Base-by-base conservation (phyloP, 2,113 vertebrate species). In the Paralichthys olivaceus region DNA sequence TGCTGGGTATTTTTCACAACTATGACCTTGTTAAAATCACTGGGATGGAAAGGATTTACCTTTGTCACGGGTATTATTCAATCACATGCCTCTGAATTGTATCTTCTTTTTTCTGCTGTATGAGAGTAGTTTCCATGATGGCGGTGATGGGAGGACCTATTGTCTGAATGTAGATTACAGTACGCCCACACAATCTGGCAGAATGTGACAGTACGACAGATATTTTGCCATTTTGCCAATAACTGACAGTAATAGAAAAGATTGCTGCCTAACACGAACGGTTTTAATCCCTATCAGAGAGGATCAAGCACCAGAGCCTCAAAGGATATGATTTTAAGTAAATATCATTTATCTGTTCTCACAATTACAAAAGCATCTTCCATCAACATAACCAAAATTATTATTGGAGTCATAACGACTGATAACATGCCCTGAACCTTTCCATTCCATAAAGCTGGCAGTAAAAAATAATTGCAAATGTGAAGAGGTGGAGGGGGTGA, bases 121-220 rank as follows among this genome's bases (percentile, higher is more conserved):
- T 56, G 22, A 22, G 49, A 3, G 29, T 45, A 2, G 61, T 26
- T 28, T 79, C 22, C 19, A 13, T 57, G 25, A 69, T 57, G n/a
- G 72, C 5, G 3, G n/a, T 2, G n/a, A 58, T 45, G 47, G 66
- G 57, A 69, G 64, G 15, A 49, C 23, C 6, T 7, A 13, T 75
- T 53, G 11, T 65, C 59, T 65, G 49, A 54, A 87, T 88, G 66
- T 67, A 81, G 54, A 85, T 54, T 66, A 77, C 62, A 54, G 70
- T 34, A 72, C 64, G 7, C 88, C 85, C 81, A 88, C 87, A 68
- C 78, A 71, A 45, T 64, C 63, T 68, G 32, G 37, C 71, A 75
- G 65, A 55, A 47, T 45, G 49, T 1, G 0, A 25, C 55, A 25
- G 54, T 40, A 59, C 54, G 29, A 22, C 13, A 7, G 56, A 79